Evolutionary conservation across 2,888 invertebrate species (phyloP).

Genomic region (Cataglyphis altisquamis): DNA sequence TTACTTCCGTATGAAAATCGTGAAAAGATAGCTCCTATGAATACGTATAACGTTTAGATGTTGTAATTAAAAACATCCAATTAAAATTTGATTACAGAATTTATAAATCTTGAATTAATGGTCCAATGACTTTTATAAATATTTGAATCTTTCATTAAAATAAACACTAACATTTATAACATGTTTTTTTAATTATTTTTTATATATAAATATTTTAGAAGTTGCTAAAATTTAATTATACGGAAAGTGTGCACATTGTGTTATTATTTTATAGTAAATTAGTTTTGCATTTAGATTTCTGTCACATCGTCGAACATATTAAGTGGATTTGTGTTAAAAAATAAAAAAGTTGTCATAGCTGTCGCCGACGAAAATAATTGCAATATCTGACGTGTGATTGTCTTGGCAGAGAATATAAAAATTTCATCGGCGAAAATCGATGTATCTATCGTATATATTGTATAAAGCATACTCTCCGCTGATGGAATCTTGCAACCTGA

Average conservation of each 20-base stretch:
- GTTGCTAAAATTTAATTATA: neutral
- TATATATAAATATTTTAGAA: neutral
- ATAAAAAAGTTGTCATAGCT: slow-evolving; percentile 54
- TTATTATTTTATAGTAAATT: neutral
- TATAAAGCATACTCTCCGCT: slow-evolving; percentile 50
- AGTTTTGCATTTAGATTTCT: neutral
- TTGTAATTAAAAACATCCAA: neutral
- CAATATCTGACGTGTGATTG: slow-evolving; percentile 68
- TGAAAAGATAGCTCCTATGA: neutral
- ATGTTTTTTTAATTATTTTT: neutral
- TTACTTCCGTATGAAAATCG: neutral
- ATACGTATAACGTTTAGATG: neutral
- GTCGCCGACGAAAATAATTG: slow-evolving; percentile 78
- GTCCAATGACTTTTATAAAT: neutral
- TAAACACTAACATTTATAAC: slow-evolving; percentile 2
- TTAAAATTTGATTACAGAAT: neutral
- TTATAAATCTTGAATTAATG: neutral
- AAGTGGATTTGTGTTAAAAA: neutral
- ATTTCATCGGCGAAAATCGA: slow-evolving; percentile 35
- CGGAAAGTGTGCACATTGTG: neutral
- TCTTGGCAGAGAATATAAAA: slow-evolving; percentile 41
- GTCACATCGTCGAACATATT: neutral
- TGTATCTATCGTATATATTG: slow-evolving; percentile 48
- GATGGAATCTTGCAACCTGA: slow-evolving; percentile 42
- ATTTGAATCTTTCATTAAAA: neutral